phyloP scores from a whole-genome alignment of 2,797 vertebrate species.

The Crenuchus spilurus region DNA sequence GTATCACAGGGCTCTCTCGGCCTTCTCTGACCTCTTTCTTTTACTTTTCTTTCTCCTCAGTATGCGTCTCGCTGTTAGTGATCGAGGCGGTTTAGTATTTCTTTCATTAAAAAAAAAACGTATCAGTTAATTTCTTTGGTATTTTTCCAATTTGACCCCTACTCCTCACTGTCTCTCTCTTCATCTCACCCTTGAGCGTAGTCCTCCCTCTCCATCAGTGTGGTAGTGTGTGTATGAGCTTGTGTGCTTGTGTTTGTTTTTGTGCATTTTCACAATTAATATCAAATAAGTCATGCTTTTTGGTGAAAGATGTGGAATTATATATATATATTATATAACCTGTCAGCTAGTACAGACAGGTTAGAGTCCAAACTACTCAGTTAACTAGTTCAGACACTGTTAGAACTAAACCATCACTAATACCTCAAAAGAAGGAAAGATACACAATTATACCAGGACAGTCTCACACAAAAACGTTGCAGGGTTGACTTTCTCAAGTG shows the following conservation, averaged over 20 bases:
- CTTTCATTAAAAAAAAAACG: not conserved
- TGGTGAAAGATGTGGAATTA: no score
- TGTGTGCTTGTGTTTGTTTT: conserved; percentile 12
- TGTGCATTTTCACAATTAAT: not conserved
- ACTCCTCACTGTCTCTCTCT: conserved; percentile 21
- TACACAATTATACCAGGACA: no score
- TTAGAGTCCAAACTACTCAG: no score
- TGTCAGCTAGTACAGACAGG: no score
- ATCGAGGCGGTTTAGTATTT: not conserved
- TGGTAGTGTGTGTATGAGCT: conserved; percentile 22
- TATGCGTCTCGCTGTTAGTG: not conserved
- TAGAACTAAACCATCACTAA: no score
- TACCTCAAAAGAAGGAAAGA: no score
- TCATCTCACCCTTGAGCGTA: conserved; percentile 33
- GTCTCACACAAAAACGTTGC: no score
- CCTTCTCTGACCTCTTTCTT: not conserved
- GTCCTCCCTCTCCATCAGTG: conserved; percentile 44
- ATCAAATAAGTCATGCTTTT: no score
- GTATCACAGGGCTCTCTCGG: not conserved
- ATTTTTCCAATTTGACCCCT: not conserved
- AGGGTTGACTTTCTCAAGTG: no score
- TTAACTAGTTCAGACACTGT: no score
- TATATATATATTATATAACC: no score
- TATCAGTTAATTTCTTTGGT: not conserved
- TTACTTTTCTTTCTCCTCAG: not conserved